Evolutionary conservation across 2,797 vertebrate genomes (phyloP).

Genomic region (Neomorphus geoffroyi): DNA sequence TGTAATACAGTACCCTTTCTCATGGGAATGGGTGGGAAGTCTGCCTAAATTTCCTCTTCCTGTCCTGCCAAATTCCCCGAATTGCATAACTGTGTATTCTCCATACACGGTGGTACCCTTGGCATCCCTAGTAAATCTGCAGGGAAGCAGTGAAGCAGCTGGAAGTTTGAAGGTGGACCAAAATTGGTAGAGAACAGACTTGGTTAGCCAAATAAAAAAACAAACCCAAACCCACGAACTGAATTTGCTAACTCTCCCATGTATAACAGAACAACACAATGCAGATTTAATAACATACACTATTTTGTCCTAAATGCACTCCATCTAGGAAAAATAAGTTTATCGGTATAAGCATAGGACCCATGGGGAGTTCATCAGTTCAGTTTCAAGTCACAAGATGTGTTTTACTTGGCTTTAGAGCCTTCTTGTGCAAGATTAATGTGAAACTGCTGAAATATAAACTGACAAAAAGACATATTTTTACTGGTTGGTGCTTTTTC

Average conservation of each 20-base stretch:
- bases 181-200: conserved; percentile 42
- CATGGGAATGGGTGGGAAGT: conserved; percentile 56
- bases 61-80: conserved; percentile 59
- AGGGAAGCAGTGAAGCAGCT: conserved; percentile 56
- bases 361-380: conserved; percentile 73
- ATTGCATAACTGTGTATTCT: conserved; percentile 67
- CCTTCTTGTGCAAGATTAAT: conserved; percentile 67
- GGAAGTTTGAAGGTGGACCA: conserved; percentile 56
- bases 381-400: conserved; percentile 67
- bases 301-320: conserved; percentile 64
- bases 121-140: conserved; percentile 56
- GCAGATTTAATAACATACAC: conserved; percentile 63
- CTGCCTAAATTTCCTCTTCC: conserved; percentile 61
- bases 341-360: conserved; percentile 60
- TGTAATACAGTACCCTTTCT: conserved; percentile 40
- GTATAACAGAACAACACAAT: conserved; percentile 38
- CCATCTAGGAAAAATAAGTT: conserved; percentile 69
- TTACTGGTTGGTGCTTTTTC: conserved; percentile 60
- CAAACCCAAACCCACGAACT: conserved; percentile 21
- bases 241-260: conserved; percentile 55
- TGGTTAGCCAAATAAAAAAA: conserved; percentile 48
- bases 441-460: conserved; percentile 62
- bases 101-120: conserved; percentile 65
- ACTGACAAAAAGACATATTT: conserved; percentile 58
- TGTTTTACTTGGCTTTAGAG: conserved; percentile 74